Conservation (phyloP, 64 coral and sea anemone genomes). For the Stichodactyla helianthus region DNA sequence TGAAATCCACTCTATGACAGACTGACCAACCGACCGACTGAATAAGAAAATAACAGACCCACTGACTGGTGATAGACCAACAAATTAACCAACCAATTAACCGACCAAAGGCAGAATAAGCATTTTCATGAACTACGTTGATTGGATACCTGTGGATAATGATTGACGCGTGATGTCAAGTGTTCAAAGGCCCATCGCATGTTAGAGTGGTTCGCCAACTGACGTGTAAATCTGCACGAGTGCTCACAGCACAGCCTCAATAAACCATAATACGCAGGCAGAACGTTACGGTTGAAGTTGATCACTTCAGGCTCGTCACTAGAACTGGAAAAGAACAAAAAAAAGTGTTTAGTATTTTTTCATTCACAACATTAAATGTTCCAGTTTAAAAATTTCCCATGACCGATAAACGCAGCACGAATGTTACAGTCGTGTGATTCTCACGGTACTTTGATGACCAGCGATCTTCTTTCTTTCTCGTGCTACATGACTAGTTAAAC, state of each 20-base stretch:
- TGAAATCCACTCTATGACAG: too few relatives aligned
- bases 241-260: slow-evolving; percentile 91
- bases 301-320: slow-evolving; percentile 97
- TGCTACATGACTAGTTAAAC: too few relatives aligned
- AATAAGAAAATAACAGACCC: background rate
- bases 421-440: too few relatives aligned
- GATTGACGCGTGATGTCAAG: slow-evolving; percentile 86
- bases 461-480: too few relatives aligned
- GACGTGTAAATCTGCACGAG: slow-evolving; percentile 73
- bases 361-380: background rate
- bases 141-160: slow-evolving; percentile 81
- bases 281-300: slow-evolving; percentile 89
- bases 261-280: slow-evolving; percentile 95
- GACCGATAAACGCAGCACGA: too few relatives aligned
- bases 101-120: too few relatives aligned
- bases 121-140: too few relatives aligned
- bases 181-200: slow-evolving; percentile 99
- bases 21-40: too few relatives aligned
- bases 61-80: background rate
- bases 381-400: background rate
- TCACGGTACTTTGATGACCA: background rate
- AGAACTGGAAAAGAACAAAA: slow-evolving; percentile 46
- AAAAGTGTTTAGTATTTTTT: background rate
- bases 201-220: slow-evolving; percentile 84
- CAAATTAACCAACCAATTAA: background rate